Evolutionary conservation across 2,888 invertebrate genomes (phyloP), one percentile per base, ranked within the genome.

Genomic region (Xanthia icteritia): DNA sequence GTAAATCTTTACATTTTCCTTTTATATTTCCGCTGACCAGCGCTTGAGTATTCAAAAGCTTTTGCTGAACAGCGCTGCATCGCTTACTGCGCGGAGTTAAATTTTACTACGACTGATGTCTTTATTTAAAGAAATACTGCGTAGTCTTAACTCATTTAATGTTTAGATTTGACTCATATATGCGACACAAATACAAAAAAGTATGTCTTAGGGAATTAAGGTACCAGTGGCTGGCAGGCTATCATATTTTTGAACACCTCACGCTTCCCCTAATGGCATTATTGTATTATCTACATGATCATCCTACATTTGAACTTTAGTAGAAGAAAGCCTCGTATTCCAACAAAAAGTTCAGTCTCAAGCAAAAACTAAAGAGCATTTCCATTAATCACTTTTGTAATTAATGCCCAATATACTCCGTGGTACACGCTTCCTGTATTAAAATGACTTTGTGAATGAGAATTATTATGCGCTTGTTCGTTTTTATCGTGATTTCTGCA

Each of bases 401-500:
- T 87, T 84, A 86, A 48, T 65, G 42, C 17, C 67, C 63, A 84
- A 80, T 84, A 76, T 76, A 56, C 48, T 73, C 45, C 31, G 39
- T 23, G 39, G 66, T 66, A 56, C 60, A 45, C 42, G 67, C 68
- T 82, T 88, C 89, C 81, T 87, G 77, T 51, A 80, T 83, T 70
- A 65, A 76, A 78, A 73, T 77, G 45, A 64, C 48, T 77, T 81
- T 77, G 78, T 73, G 81, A 77, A 75, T 58, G 36, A 71, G 73
- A 69, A 75, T 80, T 79, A 79, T 70, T 67, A 42, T 76, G 67
- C 48, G 77, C 65, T 72, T 76, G 76, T 74, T 89, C 90, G 31
- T 67, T 82, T 76, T 65, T 45, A 31, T 27, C 83, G 91, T 92
- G 92, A 83, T 83, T 81, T 70, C 63, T 51, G 76, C 92, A 91